phyloP scores from a whole-genome alignment of 2,113 vertebrate species.

The Spermophilus dauricus region DNA sequence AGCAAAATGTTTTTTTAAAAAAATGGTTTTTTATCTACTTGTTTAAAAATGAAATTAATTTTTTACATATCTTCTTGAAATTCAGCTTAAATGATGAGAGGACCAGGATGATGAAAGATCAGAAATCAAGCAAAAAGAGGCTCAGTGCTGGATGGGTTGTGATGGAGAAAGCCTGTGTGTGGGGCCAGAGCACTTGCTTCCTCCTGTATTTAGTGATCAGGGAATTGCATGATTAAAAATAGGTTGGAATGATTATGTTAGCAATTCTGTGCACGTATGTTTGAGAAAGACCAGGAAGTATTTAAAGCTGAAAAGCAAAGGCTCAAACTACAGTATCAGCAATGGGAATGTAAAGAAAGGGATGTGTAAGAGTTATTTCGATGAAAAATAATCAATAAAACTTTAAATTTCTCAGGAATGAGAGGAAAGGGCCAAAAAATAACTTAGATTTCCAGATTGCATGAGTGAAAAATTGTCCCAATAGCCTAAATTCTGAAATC shows the following conservation, averaged over 20 bases:
- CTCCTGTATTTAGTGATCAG: neutral
- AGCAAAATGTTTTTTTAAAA: neutral
- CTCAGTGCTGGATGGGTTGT: neutral
- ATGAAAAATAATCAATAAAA: neutral
- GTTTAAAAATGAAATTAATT: neutral
- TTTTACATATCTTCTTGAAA: neutral
- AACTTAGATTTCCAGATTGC: neutral
- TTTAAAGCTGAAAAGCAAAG: neutral
- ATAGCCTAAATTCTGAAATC: neutral
- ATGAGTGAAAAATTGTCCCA: neutral
- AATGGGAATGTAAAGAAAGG: neutral
- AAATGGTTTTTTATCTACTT: neutral
- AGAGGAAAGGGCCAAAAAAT: neutral
- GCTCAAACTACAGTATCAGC: neutral
- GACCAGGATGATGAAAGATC: neutral
- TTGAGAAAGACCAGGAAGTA: neutral
- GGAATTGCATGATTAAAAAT: neutral
- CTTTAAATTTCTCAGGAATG: neutral
- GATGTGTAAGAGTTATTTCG: neutral
- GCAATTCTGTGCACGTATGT: neutral
- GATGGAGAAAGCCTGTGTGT: neutral
- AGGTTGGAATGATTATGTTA: neutral
- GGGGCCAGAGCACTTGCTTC: neutral
- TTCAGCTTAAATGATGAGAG: conserved; percentile 17
- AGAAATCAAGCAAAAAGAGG: neutral